Base-by-base conservation (phyloP, 2,888 invertebrate species). In the Ochropleura leucogaster region DNA sequence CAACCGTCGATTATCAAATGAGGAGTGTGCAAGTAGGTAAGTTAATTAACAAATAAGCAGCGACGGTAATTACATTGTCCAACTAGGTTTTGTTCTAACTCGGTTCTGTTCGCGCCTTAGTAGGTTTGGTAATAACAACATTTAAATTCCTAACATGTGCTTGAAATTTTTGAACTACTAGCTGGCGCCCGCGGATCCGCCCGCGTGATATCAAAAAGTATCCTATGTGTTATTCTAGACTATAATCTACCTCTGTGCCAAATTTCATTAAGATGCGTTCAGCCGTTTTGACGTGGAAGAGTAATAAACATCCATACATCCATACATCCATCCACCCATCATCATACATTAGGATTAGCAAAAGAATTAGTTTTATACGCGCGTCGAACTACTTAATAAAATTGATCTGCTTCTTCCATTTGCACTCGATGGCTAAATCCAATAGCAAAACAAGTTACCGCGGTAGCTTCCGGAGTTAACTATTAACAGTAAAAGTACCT, bases 131-230 rank as follows among this genome's bases (percentile, higher is more conserved):
- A 66, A 77, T 8, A 64, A 30, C 4, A 16, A 40, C 3, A 62
- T 66, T 55, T 12, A 66, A 57, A 70, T 64, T 74, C 76, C 12
- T 40, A 16, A 46, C 18, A 30, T 42, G 30, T 40, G 44, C 20
- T 40, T 57, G 69, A 44, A 65, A 5, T 60, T 70, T 51, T 1
- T 30, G 30, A 30, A 30, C 30, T 30, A 30, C 30, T 30, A 30
- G 30, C 30, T 30, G 30, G 30, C 30, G 30, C 30, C 30, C 30
- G 30, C 30, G 30, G 30, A 30, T 30, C 30, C 30, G 30, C 30
- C 30, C 30, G 30, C 30, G 30, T 30, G 30, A 30, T 3, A 30
- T 30, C 30, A 30, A 30, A 30, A 30, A 30, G 30, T 30, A 30
- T 30, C 30, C 30, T 30, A 30, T 30, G 30, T 30, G 30, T 30